Evolutionary conservation across 92 coral and sea anemone species (phyloP), one percentile per base, ranked within the genome.

Genomic region (Actinernus sp.): DNA sequence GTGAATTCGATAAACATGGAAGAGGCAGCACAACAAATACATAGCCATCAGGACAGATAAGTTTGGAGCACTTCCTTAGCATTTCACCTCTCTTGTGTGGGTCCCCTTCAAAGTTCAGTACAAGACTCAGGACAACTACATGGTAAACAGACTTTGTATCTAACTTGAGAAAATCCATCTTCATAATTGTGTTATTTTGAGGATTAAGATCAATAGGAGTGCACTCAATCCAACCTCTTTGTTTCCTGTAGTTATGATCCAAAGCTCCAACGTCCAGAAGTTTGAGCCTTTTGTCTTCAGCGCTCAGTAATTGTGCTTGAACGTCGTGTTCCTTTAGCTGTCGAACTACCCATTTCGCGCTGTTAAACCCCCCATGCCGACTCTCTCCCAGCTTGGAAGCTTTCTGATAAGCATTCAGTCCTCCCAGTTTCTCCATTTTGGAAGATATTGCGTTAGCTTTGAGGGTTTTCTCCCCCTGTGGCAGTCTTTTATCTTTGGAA

Each of bases 211-310:
- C 91, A 25, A 85, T 78, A 32, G 91, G 58, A 26, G 86, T 78
- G 31, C 91, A 85, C 36, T 85, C 65, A 33, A 85, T 78, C 91
- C 91, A 85, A 28, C 72, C 39, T n/a, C n/a, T n/a, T 18, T 76
- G 62, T 25, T 78, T 85, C 5, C 39, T 61, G 37, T 85, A 85
- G 61, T 85, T 85, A 26, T 68, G 52, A 5, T 63, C 75, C 2
- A 85, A 59, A n/a, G 91, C 91, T 0, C 91, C 91, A 12, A 85
- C 91, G 58, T 85, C 91, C 23, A 85, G 86, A n/a, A 85, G 39
- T 23, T 25, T 62, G n/a, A 85, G 37, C 33, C 51, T 82, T 12
- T 45, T 14, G 14, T 45, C 52, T 18, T 7, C 52, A 12, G 5
- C 21, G 7, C 8, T 14, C 41, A 7, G 41, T 14, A 36, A 36